A percentile compares a stretch with the other conserved stretches of the same genome.
Evolutionary conservation across 2,113 vertebrate genomes (phyloP).

Genomic region (Protobothrops flavoviridis): DNA sequence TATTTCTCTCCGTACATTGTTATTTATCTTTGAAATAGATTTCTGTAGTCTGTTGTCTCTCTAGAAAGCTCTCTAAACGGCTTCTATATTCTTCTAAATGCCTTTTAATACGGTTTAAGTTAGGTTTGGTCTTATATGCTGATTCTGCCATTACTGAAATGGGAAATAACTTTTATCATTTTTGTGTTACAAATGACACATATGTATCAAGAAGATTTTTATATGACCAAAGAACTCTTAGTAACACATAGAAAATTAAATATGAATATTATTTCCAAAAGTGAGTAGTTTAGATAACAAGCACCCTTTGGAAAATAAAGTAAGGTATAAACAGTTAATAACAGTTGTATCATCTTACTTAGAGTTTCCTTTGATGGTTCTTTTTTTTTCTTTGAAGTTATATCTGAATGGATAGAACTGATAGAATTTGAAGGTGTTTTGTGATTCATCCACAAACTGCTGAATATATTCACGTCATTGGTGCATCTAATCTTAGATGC

Average conservation of each 20-base stretch:
- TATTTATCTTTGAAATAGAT: neutral
- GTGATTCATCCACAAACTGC: slow-evolving; percentile 29
- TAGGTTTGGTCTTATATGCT: neutral
- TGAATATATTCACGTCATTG: slow-evolving; percentile 38
- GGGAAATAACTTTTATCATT: neutral
- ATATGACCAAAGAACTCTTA: neutral
- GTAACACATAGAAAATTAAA: neutral
- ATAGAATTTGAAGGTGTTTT: neutral
- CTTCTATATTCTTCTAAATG: neutral
- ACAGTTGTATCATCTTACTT: neutral
- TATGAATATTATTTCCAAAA: neutral
- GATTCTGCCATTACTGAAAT: neutral
- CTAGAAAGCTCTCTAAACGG: neutral
- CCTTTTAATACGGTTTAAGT: neutral
- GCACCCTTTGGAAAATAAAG: neutral
- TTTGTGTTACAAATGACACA: neutral
- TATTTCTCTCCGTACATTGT: neutral
- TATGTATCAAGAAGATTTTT: neutral
- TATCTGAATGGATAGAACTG: slow-evolving; percentile 15
- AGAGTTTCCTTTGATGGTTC: slow-evolving; percentile 4
- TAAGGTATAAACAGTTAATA: neutral
- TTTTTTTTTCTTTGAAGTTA: slow-evolving; percentile 15
- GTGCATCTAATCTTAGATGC: slow-evolving; percentile 3
- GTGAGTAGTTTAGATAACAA: neutral
- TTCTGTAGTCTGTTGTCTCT: neutral